Base-by-base conservation (phyloP, 2,113 vertebrate genomes). In the Centrocercus urophasianus region DNA sequence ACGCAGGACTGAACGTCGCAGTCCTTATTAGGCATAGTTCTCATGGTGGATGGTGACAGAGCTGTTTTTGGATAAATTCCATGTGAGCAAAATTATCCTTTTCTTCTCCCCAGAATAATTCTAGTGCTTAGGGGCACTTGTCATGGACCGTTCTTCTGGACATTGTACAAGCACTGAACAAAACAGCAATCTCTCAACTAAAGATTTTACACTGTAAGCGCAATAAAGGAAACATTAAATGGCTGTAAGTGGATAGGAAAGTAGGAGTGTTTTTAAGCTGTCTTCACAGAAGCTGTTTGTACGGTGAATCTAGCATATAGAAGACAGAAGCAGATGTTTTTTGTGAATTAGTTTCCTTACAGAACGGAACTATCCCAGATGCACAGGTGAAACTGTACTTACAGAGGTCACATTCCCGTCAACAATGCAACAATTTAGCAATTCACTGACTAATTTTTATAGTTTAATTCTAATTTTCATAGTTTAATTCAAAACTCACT, bases 341-440 rank as follows among this genome's bases (percentile, higher is more conserved):
- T n/a, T 8, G 3, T 43, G 74, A 78, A 67, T 82, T 65, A 57
- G 11, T 66, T 3, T 81, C 89, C 38, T 96, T 77, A 79, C 61
- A 45, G 34, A 84, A 89, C 8, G 64, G 71, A 87, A 94, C 87
- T 60, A 80, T 28, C 34, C 64, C 36, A 82, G 82, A 89, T 63
- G 18, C 84, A 77, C 67, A 93, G 89, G 79, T 96, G 71, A 83
- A 92, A 65, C 64, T 69, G 27, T 79, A 57, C 81, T 92, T 92
- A 76, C 45, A 73, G 74, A 93, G 34, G 64, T 87, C 75, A 76
- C 36, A 42, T 88, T 85, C 83, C 56, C 85, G 42, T 28, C 48
- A 69, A 30, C 7, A 92, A 86, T 2, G 8, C 36, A 48, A 30
- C 63, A 83, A 73, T 87, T 85, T 18, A 67, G n/a, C 65, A 61